Percentiles rank a stretch among this genome's conserved stretches.
phyloP scores from a whole-genome alignment of 2,797 vertebrate genomes.

The Brotula barbata region DNA sequence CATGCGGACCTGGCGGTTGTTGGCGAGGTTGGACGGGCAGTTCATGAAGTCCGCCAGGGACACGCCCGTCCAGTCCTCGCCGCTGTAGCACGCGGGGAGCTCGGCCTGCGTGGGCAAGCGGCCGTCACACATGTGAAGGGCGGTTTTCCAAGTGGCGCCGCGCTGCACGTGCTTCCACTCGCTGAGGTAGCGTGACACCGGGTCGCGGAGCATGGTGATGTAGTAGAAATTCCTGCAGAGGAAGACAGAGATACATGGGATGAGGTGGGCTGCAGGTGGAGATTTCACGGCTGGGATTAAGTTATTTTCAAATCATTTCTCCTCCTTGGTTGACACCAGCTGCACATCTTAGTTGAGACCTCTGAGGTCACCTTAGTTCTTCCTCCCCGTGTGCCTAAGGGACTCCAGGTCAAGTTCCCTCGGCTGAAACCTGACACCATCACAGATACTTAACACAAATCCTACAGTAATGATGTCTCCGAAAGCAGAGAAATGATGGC shows the following conservation, averaged over 20 bases:
- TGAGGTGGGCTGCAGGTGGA: neutral
- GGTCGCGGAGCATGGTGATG: conserved; percentile 95
- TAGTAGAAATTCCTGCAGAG: conserved; percentile 93
- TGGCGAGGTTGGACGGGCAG: conserved; percentile 91
- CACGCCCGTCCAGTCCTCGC: conserved; percentile 95
- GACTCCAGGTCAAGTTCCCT: neutral
- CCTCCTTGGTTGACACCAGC: neutral
- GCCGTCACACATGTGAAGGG: conserved; percentile 94
- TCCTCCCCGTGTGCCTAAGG: neutral
- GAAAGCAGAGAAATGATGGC: too few species aligned
- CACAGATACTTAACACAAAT: neutral
- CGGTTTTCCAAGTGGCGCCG: conserved; percentile 95
- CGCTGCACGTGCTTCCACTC: conserved; percentile 98
- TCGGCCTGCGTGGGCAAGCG: conserved; percentile 90
- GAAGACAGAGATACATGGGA: conserved; percentile 4
- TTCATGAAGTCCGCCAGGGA: conserved; percentile 90
- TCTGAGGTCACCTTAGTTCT: neutral
- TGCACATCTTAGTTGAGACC: neutral
- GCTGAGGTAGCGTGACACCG: conserved; percentile 93
- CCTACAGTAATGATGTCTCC: too few species aligned
- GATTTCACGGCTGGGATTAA: too few species aligned
- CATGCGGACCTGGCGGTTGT: conserved; percentile 97
- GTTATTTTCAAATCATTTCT: neutral
- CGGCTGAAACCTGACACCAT: neutral
- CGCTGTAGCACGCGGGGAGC: conserved; percentile 89